Evolutionary conservation across 1,140 invertebrate genomes (phyloP).

Genomic region (Calliphora vicina): DNA sequence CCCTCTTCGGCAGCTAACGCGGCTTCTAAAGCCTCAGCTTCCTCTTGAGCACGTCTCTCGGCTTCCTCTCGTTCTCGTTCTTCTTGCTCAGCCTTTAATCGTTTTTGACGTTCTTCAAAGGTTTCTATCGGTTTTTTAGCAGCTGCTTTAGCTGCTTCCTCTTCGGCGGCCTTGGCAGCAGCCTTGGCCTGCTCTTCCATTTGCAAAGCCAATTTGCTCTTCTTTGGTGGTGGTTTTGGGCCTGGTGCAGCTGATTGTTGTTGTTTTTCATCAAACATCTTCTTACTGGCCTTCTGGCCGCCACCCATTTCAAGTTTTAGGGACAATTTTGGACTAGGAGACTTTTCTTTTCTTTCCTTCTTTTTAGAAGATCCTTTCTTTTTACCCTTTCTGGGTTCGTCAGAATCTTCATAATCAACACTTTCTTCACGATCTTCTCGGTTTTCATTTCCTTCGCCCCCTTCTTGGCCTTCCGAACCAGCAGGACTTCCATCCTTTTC

Average conservation of each 20-base stretch:
- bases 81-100: conserved; percentile 55
- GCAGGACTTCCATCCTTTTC: conserved; percentile 50
- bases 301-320: conserved; percentile 61
- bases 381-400: conserved; percentile 58
- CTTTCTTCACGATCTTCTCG: conserved; percentile 53
- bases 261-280: conserved; percentile 59
- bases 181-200: conserved; percentile 59
- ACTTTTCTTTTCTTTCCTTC: conserved; percentile 61
- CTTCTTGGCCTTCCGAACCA: not conserved
- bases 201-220: conserved; percentile 60
- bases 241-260: conserved; percentile 38
- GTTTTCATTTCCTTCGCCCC: conserved; percentile 39
- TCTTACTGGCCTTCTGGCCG: conserved; percentile 59
- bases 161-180: conserved; percentile 58
- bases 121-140: conserved; percentile 60
- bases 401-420: conserved; percentile 49
- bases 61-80: conserved; percentile 54
- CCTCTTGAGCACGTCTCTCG: conserved; percentile 52
- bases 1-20: conserved; percentile 52
- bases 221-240: conserved; percentile 61
- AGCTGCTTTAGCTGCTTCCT: conserved; percentile 47
- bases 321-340: conserved; percentile 59
- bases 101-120: conserved; percentile 59
- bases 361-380: conserved; percentile 61
- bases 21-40: conserved; percentile 44